phyloP scores from a whole-genome alignment of 2,888 invertebrate genomes.

The Drosophila niveifrons region DNA sequence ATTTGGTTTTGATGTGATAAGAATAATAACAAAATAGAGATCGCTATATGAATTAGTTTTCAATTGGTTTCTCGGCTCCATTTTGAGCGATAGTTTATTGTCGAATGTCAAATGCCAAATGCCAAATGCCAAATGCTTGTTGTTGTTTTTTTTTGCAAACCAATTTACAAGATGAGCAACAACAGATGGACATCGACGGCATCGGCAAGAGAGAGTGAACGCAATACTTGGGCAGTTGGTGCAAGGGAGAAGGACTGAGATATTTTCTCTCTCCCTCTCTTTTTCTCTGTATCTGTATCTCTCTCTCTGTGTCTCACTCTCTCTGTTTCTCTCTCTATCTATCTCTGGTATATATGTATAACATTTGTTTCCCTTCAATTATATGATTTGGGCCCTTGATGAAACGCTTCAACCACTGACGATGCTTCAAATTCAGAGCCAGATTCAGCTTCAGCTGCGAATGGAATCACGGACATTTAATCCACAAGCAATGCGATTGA shows the following conservation, averaged over 20 bases:
- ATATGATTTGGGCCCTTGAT: conserved; percentile 21
- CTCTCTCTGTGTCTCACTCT: conserved; percentile 3
- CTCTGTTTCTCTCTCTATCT: conserved; percentile 6
- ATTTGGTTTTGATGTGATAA: conserved; percentile 58
- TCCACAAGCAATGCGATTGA: conserved; percentile 12
- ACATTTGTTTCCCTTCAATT: conserved; percentile 24
- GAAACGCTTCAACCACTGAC: conserved; percentile 19
- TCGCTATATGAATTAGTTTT: conserved; percentile 50
- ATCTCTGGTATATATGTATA: conserved; percentile 21
- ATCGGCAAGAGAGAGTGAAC: neutral
- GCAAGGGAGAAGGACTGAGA: neutral
- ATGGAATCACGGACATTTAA: neutral
- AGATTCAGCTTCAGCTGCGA: neutral
- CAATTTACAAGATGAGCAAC: neutral
- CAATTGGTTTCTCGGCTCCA: conserved; percentile 35
- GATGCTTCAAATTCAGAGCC: neutral
- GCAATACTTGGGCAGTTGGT: neutral
- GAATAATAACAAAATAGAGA: conserved; percentile 52
- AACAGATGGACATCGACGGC: conserved; percentile 5
- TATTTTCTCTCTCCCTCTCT: conserved; percentile 5
- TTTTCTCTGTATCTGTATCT: neutral
- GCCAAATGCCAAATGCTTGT: neutral
- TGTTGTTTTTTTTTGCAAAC: neutral
- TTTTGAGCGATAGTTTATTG: conserved; percentile 14
- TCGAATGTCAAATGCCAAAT: neutral